Conservation (phyloP, 2,888 invertebrate genomes). For the Brachyptera risi region DNA sequence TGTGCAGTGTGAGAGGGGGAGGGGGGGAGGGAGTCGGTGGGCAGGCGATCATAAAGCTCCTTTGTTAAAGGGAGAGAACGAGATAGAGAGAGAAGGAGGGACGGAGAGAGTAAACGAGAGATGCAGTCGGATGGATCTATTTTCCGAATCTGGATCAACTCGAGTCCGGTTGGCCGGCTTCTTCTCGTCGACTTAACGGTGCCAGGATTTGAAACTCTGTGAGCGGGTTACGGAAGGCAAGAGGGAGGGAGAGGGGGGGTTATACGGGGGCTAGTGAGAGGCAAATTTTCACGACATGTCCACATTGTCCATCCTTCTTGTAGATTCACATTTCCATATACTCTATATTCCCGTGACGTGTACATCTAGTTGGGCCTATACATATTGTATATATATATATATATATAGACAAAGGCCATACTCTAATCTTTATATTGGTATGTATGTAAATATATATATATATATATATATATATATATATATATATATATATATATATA, state of each 20-base stretch:
- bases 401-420: background rate
- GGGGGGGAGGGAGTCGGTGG: background rate
- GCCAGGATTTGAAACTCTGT: slow-evolving; percentile 9
- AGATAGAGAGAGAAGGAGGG: background rate
- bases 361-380: background rate
- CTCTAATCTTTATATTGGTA: no score
- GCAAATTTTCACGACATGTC: no score
- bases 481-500: no score
- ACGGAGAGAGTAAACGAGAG: slow-evolving; percentile 1
- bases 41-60: no score
- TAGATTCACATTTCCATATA: slow-evolving; percentile 5
- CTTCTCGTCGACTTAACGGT: slow-evolving; percentile 5
- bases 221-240: no score
- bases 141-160: slow-evolving; percentile 1
- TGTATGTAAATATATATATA: no score
- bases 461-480: no score
- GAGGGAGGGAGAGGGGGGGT: no score
- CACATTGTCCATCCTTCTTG: background rate
- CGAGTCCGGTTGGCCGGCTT: slow-evolving; percentile 16
- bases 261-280: no score
- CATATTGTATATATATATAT: background rate
- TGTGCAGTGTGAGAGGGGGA: slow-evolving; percentile 1
- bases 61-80: background rate
- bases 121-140: slow-evolving; percentile 8
- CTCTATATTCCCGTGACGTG: slow-evolving; percentile 5